Conservation (phyloP, 2,113 vertebrate species). For the Platichthys stellatus region DNA sequence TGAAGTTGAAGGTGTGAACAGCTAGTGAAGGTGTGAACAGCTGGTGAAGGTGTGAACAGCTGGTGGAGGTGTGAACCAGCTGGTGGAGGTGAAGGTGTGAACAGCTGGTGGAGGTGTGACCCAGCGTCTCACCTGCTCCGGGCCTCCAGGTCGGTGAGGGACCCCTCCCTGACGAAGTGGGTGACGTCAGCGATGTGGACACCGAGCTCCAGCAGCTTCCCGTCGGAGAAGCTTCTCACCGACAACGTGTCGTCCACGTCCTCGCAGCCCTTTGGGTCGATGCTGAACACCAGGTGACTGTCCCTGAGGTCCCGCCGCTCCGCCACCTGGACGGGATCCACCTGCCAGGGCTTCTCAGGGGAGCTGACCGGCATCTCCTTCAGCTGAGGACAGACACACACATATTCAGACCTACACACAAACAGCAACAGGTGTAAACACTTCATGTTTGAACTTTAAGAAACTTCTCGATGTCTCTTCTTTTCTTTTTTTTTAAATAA, state of each 20-base stretch:
- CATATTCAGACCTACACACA: too few species aligned
- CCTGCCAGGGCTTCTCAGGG: constrained; percentile 86
- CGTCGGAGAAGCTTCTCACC: constrained; percentile 76
- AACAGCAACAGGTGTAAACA: neutral
- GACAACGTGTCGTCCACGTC: constrained; percentile 96
- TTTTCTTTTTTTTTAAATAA: too few species aligned
- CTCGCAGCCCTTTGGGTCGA: constrained; percentile 93
- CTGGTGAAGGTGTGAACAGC: too few species aligned
- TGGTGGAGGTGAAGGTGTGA: too few species aligned
- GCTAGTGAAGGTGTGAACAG: too few species aligned
- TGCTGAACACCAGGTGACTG: constrained; percentile 93
- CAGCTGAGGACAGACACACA: constrained; percentile 79
- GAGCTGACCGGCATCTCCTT: constrained; percentile 90
- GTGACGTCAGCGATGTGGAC: constrained; percentile 98
- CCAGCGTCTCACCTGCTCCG: constrained; percentile 81
- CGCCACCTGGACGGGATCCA: constrained; percentile 50
- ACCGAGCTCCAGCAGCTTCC: constrained; percentile 87
- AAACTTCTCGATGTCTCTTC: too few species aligned
- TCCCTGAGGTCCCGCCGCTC: constrained; percentile 80
- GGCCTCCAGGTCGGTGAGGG: constrained; percentile 90
- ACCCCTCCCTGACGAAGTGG: constrained; percentile 89
- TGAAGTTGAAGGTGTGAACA: too few species aligned
- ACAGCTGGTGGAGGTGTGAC: too few species aligned
- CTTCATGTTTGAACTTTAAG: too few species aligned
- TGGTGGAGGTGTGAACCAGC: too few species aligned